Evolutionary conservation across 2,797 vertebrate species (phyloP).

Genomic region (Podarcis lilfordi): DNA sequence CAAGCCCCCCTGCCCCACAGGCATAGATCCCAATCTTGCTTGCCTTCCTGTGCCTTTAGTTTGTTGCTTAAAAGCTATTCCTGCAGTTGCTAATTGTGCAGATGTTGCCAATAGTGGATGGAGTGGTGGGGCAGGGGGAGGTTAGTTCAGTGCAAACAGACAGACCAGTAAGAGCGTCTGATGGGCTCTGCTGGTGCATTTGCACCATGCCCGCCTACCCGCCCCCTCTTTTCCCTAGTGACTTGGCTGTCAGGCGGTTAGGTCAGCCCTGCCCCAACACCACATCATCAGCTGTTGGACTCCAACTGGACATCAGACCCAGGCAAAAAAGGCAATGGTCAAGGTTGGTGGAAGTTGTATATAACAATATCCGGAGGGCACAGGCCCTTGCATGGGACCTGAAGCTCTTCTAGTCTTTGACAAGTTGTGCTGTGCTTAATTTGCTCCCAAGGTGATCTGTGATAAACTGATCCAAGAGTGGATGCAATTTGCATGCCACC

Average conservation of each 20-base stretch:
- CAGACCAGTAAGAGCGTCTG: too few species aligned
- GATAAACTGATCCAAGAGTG: not conserved
- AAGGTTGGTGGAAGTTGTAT: not conserved
- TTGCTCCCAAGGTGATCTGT: not conserved
- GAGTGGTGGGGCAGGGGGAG: too few species aligned
- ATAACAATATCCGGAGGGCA: not conserved
- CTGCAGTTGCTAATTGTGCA: not conserved
- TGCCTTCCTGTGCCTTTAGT: not conserved
- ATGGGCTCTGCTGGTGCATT: too few species aligned
- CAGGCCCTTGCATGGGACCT: not conserved
- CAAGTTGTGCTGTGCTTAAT: not conserved
- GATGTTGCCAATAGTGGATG: not conserved
- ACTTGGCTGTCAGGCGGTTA: too few species aligned
- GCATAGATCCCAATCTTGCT: not conserved
- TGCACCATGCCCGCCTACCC: too few species aligned
- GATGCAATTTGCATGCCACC: not conserved
- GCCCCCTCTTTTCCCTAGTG: too few species aligned
- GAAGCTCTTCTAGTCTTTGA: not conserved
- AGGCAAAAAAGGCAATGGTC: too few species aligned
- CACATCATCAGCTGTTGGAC: too few species aligned
- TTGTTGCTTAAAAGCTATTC: not conserved
- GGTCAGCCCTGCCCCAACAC: too few species aligned
- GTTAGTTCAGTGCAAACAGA: too few species aligned
- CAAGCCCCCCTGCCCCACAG: not conserved
- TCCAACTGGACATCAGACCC: too few species aligned